phyloP scores from a whole-genome alignment of 2,888 invertebrate species.

The Drosophila testacea region DNA sequence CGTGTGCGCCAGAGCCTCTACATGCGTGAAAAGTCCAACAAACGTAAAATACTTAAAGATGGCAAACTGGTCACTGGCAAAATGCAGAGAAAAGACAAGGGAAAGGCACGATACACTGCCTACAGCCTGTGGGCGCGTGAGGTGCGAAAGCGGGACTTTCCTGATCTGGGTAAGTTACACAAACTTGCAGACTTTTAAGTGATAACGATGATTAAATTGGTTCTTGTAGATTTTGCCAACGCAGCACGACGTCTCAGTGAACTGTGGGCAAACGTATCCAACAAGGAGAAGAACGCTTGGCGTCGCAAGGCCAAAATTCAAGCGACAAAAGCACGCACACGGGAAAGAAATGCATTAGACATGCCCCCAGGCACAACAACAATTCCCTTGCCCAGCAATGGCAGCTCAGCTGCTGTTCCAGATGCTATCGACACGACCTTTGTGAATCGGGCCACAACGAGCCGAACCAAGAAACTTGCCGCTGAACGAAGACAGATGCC shows the following conservation, averaged over 20 bases:
- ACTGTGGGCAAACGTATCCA: conserved; percentile 94
- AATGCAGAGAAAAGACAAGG: conserved; percentile 92
- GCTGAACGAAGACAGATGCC: conserved; percentile 66
- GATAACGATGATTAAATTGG: neutral
- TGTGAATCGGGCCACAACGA: conserved; percentile 82
- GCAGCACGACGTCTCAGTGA: conserved; percentile 94
- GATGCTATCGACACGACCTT: conserved; percentile 43
- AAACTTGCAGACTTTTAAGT: neutral
- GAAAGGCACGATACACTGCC: conserved; percentile 92
- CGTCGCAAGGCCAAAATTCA: conserved; percentile 90
- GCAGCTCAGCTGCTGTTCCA: neutral
- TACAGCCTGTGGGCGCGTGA: conserved; percentile 97
- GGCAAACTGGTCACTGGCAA: conserved; percentile 85
- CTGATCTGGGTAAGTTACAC: conserved; percentile 66
- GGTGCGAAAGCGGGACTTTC: conserved; percentile 87
- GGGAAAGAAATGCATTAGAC: conserved; percentile 48
- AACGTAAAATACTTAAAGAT: conserved; percentile 90
- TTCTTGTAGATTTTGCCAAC: conserved; percentile 89
- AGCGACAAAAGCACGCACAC: conserved; percentile 68
- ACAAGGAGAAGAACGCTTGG: conserved; percentile 90
- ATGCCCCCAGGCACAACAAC: neutral
- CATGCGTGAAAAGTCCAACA: conserved; percentile 92
- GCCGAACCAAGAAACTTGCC: conserved; percentile 81
- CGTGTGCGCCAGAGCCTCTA: conserved; percentile 87
- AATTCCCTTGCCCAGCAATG: conserved; percentile 29